Conservation (phyloP, 2,888 invertebrate species). For the Prionchulus punctatus region DNA sequence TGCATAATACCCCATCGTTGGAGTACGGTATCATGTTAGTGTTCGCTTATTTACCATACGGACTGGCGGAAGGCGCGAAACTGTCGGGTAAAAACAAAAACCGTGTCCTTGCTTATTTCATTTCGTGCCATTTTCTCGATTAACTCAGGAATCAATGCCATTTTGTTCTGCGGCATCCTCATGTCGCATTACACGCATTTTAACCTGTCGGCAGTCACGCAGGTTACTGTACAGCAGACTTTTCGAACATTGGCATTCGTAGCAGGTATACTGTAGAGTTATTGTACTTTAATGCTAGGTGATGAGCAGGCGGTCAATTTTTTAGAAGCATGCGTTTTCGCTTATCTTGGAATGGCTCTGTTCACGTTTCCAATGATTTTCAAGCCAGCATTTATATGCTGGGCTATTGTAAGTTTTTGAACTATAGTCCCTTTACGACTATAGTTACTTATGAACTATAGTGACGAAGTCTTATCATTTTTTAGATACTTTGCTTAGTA, state of each 20-base stretch:
- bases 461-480: conserved; percentile 1
- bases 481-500: conserved; percentile 57
- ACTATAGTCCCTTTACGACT: neutral
- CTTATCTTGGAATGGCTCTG: conserved; percentile 81
- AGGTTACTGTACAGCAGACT: conserved; percentile 97
- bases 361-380: conserved; percentile 86
- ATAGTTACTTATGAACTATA: neutral
- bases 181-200: conserved; percentile 99
- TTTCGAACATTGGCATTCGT: conserved; percentile 92
- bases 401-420: conserved; percentile 74
- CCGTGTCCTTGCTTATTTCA: no score
- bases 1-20: conserved; percentile 87
- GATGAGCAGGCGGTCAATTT: conserved; percentile 4
- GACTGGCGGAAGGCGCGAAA: conserved; percentile 86
- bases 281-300: conserved; percentile 8
- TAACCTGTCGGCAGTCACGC: conserved; percentile 90
- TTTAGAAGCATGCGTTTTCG: conserved; percentile 87
- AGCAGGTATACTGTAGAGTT: conserved; percentile 43
- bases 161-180: conserved; percentile 91
- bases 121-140: conserved; percentile 14
- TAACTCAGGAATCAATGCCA: conserved; percentile 82
- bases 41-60: conserved; percentile 95
- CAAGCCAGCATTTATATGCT: conserved; percentile 69
- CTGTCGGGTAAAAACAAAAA: conserved; percentile 52
- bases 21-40: conserved; percentile 97